These are phyloP conservation scores for Dissostichus mawsoni DNA, from an alignment of 2,113 vertebrate genomes.

Conservation along the genomic window DNA sequence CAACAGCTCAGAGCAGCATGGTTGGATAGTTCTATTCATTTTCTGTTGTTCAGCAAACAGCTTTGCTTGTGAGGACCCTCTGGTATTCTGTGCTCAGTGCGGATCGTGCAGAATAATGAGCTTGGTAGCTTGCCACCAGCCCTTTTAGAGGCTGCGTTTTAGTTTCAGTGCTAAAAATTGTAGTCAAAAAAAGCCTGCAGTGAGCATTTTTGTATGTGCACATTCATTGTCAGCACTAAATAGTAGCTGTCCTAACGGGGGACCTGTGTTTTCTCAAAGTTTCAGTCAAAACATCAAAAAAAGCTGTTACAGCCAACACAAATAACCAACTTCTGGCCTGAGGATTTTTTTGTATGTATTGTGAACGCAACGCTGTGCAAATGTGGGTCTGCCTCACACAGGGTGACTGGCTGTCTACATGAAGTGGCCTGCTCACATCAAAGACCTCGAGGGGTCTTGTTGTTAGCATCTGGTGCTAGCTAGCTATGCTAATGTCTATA, in stretches of 20 bases:
- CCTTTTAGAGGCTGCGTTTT: neutral
- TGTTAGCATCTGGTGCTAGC: too few species aligned
- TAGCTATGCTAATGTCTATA: too few species aligned
- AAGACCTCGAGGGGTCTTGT: too few species aligned
- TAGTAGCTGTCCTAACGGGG: neutral
- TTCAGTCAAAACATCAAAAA: neutral
- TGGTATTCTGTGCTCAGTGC: conserved; percentile 8
- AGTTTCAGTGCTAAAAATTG: neutral
- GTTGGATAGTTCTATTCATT: conserved; percentile 16
- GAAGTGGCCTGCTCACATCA: too few species aligned
- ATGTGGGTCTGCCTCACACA: too few species aligned
- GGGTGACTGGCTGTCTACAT: too few species aligned
- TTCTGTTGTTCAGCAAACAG: conserved; percentile 32
- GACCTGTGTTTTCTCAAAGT: neutral
- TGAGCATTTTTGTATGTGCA: neutral
- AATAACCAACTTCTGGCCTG: neutral
- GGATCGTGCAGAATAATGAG: conserved; percentile 1
- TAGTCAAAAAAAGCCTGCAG: neutral
- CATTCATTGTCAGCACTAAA: neutral
- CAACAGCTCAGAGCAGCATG: conserved; percentile 15
- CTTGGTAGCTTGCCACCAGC: neutral
- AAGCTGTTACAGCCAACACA: neutral
- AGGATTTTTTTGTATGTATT: too few species aligned
- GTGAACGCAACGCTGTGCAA: too few species aligned
- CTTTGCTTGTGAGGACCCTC: neutral